phyloP scores from a whole-genome alignment of 2,888 invertebrate genomes.

The Cordylochernes scorpioides region DNA sequence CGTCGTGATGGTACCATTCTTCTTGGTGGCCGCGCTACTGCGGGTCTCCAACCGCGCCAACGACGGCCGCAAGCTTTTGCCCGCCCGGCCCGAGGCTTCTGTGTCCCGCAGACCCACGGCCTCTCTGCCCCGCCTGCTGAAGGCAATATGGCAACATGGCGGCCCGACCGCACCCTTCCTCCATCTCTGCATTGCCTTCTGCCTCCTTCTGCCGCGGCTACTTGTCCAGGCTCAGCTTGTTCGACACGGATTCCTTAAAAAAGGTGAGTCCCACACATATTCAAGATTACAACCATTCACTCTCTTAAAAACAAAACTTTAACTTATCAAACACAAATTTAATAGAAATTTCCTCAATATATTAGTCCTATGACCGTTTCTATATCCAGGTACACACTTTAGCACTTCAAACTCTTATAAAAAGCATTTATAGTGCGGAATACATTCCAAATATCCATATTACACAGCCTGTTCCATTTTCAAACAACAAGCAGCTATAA shows the following conservation, averaged over 20 bases:
- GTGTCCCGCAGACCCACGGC: constrained; percentile 9
- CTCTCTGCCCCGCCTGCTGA: constrained; percentile 14
- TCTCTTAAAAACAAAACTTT: no score
- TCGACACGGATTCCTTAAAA: constrained; percentile 45
- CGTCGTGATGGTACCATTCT: constrained; percentile 44
- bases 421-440: no score
- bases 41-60: constrained; percentile 48
- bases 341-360: no score
- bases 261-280: constrained; percentile 40
- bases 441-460: no score
- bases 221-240: constrained; percentile 58
- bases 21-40: constrained; percentile 40
- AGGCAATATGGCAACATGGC: constrained; percentile 34
- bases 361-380: no score
- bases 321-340: no score
- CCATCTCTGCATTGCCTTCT: constrained; percentile 52
- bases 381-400: no score
- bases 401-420: no score
- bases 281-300: no score
- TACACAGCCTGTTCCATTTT: no score
- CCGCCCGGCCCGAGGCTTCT: constrained; percentile 9
- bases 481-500: no score
- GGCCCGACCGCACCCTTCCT: constrained; percentile 58
- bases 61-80: constrained; percentile 53
- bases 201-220: constrained; percentile 50